Evolutionary conservation across 2,113 vertebrate genomes (phyloP).

Genomic region (Vireo altiloquus): DNA sequence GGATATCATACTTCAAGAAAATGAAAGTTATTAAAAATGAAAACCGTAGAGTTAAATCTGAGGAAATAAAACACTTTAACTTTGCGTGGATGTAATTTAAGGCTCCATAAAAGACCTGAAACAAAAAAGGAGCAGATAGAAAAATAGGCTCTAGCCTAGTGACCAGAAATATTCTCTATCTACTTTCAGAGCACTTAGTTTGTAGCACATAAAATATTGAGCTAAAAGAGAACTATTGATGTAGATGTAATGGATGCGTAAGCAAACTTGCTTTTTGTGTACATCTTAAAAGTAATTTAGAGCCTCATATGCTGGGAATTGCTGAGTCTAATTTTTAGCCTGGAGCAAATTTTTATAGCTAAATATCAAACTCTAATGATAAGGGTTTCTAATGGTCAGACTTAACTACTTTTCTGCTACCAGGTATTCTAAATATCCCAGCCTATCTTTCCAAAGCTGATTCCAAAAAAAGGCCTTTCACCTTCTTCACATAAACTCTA

Average conservation of each 20-base stretch:
- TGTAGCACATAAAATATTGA: not conserved
- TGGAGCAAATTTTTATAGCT: constrained; percentile 6
- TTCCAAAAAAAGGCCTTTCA: not conserved
- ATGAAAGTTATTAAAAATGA: not conserved
- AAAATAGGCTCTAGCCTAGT: not conserved
- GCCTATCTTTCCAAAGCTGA: not conserved
- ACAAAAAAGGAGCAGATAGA: not conserved
- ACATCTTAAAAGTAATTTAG: constrained; percentile 24
- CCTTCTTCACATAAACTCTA: not conserved
- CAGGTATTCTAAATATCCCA: not conserved
- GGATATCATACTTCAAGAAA: not conserved
- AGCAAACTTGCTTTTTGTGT: constrained; percentile 30
- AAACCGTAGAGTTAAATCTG: not conserved
- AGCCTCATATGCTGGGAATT: not conserved
- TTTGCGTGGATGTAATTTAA: not conserved
- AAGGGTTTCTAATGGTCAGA: constrained; percentile 20
- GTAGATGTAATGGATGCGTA: not conserved
- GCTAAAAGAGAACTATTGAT: not conserved
- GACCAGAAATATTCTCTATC: not conserved
- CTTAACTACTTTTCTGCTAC: not conserved
- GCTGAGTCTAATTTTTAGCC: constrained; percentile 36
- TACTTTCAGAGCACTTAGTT: not conserved
- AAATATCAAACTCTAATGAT: not conserved
- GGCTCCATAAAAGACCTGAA: not conserved
- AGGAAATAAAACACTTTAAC: not conserved